Base-by-base conservation (phyloP, 2,797 vertebrate genomes). In the Pseudomugil gertrudae region DNA sequence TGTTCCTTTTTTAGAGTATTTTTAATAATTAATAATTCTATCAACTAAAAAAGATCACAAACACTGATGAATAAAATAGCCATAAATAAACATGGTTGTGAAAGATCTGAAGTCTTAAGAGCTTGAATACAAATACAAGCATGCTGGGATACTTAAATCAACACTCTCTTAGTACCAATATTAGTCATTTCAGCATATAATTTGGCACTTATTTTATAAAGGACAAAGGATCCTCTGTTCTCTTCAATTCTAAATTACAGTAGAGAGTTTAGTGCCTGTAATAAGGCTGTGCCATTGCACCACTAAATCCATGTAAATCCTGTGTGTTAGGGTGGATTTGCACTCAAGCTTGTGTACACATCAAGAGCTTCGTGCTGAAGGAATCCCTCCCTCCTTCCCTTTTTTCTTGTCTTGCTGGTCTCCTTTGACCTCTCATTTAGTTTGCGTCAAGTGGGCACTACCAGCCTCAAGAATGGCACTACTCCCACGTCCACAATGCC, bases 301-400 rank as follows among this genome's bases (percentile, higher is more conserved):
- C 95, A 96, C 95, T 94, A 89, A 91, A 95, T 94, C 94, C 94
- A 95, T 96, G 96, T 96, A 95, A 94, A 91, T 79, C 85, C 83
- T 90, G 88, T 93, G 92, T 93, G 93, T 89, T 80, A 63, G 89
- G 51, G 81, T 91, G 83, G 87, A 89, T 89, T 91, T 91, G 84
- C 79, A 84, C 69, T 90, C 79, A 91, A 88, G 77, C 66, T 74
- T 89, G 72, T 89, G 79, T 86, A 83, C 69, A 74, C 69, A 84
- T 76, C 74, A 81, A 85, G 80, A 92, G 83, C 79, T 53, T 67
- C 47, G 15, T 86, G 88, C 92, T 95, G 93, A 96, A 89, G 95
- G 93, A 94, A 90, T 84, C 87, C 91, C 86, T 82, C 91, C 91
- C 69, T 84, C 92, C 84, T 88, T 78, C 88, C 84, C 87, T 90